These are phyloP conservation scores for Ernsta delagoae DNA, from an alignment of 2,888 invertebrate genomes.

Conservation along the genomic window DNA sequence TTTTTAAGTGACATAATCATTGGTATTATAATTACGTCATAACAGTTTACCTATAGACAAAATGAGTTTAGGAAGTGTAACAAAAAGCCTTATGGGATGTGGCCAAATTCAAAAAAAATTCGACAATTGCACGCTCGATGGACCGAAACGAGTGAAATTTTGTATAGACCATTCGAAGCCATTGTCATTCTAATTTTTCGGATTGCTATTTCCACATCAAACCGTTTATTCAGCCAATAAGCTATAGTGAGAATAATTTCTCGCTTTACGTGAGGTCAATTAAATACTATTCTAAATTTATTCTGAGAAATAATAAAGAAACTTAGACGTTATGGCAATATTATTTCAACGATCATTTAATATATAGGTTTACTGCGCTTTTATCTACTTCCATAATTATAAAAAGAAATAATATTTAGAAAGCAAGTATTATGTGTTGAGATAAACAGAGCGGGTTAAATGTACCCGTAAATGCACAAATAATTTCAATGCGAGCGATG, in stretches of 20 bases:
- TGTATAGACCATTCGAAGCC: constrained; percentile 49
- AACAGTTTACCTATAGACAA: background rate
- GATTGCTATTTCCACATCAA: constrained; percentile 20
- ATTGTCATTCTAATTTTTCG: constrained; percentile 48
- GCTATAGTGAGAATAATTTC: background rate
- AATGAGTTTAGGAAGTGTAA: constrained; percentile 53
- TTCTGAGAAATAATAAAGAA: background rate
- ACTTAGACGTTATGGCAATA: background rate
- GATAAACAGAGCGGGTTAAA: constrained; percentile 30
- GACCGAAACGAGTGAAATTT: constrained; percentile 65
- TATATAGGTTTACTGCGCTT: constrained; percentile 4
- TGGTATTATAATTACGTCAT: background rate
- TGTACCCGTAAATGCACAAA: constrained; percentile 18
- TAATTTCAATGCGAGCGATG: constrained; percentile 22
- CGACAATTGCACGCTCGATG: constrained; percentile 60
- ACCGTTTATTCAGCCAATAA: background rate
- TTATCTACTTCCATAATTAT: constrained; percentile 11
- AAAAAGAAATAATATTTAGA: constrained; percentile 19
- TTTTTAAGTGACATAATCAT: background rate
- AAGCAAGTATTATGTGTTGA: constrained; percentile 33
- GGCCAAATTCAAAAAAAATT: constrained; percentile 55
- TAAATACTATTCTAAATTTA: background rate
- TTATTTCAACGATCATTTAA: constrained; percentile 6
- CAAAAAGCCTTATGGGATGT: constrained; percentile 54
- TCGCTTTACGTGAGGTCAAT: background rate